Evolutionary conservation across 2,888 invertebrate genomes (phyloP), one percentile per base, ranked within the genome.

Genomic region (Apomyelois bistriatella): DNA sequence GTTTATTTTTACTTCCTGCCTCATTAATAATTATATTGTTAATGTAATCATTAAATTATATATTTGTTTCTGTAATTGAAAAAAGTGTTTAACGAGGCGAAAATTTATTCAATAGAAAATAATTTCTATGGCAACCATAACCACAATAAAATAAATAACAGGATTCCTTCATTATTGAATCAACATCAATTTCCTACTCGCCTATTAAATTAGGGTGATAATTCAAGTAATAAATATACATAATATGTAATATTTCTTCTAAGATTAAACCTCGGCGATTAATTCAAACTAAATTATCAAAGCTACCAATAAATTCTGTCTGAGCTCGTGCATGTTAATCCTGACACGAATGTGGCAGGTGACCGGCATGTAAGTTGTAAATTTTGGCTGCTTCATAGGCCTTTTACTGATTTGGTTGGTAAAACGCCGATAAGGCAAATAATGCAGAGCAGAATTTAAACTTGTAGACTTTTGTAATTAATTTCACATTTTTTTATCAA

Each of bases 281-380:
- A 43, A 43, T 43, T 43, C 13, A 43, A 43, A 43, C 30, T 30
- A 9, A 43, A 43, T 30, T 43, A 43, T 43, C 43, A 43, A 43
- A 43, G 13, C 43, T 28, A 43, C 28, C 30, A 30, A 43, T 43
- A 43, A 43, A 43, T 43, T 30, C 30, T 12, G 43, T 9, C 13
- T 12, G 30, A 8, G 36, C 37, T 4, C 35, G 36, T 22, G 35
- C 16, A 48, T 48, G 37, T 37, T 37, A 28, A 48, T 37, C 48
- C 22, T 48, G 48, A 48, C 37, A 37, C 36, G 22, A 13, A 36
- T 36, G 30, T 49, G 38, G 48, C 48, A 49, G 48, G 40, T 16
- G 58, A 62, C 62, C 61, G 64, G 61, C 55, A 38, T 37, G 46
- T 42, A 38, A 42, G 37, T 58, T 57, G 50, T 62, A 54, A 58